Percentiles rank a stretch among this genome's conserved stretches.
Conservation (phyloP, 92 coral and sea anemone genomes). For the Paramuricea clavata region DNA sequence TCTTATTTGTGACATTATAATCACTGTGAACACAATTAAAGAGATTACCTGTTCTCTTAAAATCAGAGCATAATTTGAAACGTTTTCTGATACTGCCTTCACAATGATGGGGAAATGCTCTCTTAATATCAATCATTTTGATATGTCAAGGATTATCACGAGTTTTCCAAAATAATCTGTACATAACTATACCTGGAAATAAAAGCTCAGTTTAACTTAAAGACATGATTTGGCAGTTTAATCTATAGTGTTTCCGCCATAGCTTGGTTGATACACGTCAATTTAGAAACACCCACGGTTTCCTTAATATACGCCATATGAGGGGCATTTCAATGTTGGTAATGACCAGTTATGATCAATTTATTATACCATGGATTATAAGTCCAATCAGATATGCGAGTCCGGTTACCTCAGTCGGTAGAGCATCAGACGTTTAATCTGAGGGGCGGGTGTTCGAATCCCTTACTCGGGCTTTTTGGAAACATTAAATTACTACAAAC, state of each 20-base stretch:
- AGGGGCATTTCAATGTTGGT: too few species aligned
- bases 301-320: too few species aligned
- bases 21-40: not conserved
- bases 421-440: not conserved
- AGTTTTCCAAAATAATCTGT: constrained; percentile 96
- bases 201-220: not conserved
- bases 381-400: too few species aligned
- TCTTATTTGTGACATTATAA: not conserved
- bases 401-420: too few species aligned
- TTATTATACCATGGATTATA: too few species aligned
- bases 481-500: not conserved
- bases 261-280: too few species aligned
- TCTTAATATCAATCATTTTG: constrained; percentile 98
- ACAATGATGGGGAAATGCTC: constrained; percentile 95
- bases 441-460: not conserved
- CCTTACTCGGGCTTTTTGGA: not conserved
- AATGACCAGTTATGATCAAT: too few species aligned
- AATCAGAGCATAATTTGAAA: constrained; percentile 96
- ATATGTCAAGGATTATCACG: constrained; percentile 95
- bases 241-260: too few species aligned
- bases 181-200: constrained; percentile 84
- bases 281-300: too few species aligned
- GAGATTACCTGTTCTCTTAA: constrained; percentile 88
- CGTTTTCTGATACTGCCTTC: constrained; percentile 98
- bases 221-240: too few species aligned